A percentile compares a stretch with the other conserved stretches of the same genome.
These are phyloP conservation scores for Allenopithecus nigroviridis DNA, from an alignment of 2,797 vertebrate species.

Conservation along the genomic window DNA sequence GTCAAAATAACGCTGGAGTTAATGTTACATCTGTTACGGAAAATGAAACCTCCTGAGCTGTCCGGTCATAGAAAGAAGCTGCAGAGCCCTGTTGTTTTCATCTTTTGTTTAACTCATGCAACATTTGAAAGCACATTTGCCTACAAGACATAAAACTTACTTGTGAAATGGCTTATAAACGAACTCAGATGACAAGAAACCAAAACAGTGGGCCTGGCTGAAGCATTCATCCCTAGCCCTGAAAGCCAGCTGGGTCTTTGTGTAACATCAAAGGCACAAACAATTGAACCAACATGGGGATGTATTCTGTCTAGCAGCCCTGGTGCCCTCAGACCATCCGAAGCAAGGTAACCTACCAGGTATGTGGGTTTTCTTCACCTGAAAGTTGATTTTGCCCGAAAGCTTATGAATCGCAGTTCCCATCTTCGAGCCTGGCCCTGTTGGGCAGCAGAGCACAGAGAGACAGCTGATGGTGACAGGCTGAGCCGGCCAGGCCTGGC, in stretches of 20 bases:
- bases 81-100: not conserved
- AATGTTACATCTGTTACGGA: slow-evolving; percentile 60
- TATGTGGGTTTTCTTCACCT: slow-evolving; percentile 86
- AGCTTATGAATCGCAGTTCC: slow-evolving; percentile 90
- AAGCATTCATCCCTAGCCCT: not conserved
- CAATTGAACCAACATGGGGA: not conserved
- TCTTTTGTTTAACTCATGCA: slow-evolving; percentile 21
- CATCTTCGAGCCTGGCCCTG: slow-evolving; percentile 77
- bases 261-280: slow-evolving; percentile 46
- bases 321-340: not conserved
- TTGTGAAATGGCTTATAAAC: not conserved
- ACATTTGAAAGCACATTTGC: slow-evolving; percentile 30
- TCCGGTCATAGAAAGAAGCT: slow-evolving; percentile 30
- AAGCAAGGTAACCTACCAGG: slow-evolving; percentile 75
- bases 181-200: slow-evolving; percentile 44
- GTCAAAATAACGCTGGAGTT: slow-evolving; percentile 43
- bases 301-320: not conserved
- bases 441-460: not conserved
- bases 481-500: not conserved
- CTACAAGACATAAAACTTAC: slow-evolving; percentile 1
- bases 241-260: not conserved
- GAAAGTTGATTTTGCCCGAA: slow-evolving; percentile 87
- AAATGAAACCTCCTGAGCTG: slow-evolving; percentile 48
- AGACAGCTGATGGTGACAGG: slow-evolving; percentile 71
- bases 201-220: not conserved